phyloP scores from a whole-genome alignment of 2,797 vertebrate genomes.

The Argya squamiceps region DNA sequence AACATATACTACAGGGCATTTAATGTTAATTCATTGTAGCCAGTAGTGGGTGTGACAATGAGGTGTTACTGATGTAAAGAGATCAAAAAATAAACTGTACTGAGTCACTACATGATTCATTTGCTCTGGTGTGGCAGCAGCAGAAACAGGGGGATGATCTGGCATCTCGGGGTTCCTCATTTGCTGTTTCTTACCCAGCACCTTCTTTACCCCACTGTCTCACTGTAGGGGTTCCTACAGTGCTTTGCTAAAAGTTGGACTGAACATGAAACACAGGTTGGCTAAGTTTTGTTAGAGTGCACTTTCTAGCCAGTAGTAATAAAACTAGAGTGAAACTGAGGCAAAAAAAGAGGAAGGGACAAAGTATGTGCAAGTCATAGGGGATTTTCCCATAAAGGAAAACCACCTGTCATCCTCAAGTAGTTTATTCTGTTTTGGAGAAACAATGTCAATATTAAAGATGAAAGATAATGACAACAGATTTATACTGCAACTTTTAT shows the following conservation, averaged over 20 bases:
- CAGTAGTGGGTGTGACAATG: background rate
- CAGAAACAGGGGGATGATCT: background rate
- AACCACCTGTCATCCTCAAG: background rate
- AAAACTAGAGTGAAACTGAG: background rate
- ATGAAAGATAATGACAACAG: background rate
- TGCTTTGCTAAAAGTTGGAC: background rate
- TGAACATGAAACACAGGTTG: background rate
- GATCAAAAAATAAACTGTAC: background rate
- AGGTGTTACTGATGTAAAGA: background rate
- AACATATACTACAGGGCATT: background rate
- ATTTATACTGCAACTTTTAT: background rate
- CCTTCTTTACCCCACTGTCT: accelerated
- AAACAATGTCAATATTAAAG: background rate
- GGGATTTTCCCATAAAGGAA: background rate
- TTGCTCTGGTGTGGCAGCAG: background rate
- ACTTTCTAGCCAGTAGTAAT: background rate
- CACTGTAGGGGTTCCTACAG: background rate
- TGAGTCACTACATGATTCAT: accelerated
- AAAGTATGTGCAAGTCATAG: background rate
- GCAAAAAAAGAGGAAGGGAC: background rate
- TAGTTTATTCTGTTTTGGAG: background rate
- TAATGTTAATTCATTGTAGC: background rate
- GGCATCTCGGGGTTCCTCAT: background rate
- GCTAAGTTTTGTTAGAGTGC: background rate
- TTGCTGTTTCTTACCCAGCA: background rate